These are phyloP conservation scores for Cabera pusaria DNA, from an alignment of 2,888 invertebrate species.

Conservation along the genomic window DNA sequence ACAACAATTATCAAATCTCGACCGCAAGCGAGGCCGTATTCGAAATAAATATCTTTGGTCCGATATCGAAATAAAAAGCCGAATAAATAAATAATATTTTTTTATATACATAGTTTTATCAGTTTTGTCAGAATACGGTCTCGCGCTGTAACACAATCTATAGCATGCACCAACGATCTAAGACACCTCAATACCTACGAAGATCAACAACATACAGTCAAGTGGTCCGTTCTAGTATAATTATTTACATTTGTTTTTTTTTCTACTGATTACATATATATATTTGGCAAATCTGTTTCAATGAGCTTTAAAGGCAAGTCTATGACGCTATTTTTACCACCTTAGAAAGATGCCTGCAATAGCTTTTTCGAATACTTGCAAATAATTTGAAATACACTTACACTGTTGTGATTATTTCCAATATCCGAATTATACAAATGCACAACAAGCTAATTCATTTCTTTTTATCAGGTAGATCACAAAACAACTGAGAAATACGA, in stretches of 20 bases:
- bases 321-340: slow-evolving; percentile 19
- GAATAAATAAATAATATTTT: slow-evolving; percentile 14
- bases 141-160: slow-evolving; percentile 49
- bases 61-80: slow-evolving; percentile 42
- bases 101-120: slow-evolving; percentile 28
- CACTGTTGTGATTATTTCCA: too few species aligned
- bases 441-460: too few species aligned
- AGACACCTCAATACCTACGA: slow-evolving; percentile 73
- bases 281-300: slow-evolving; percentile 73
- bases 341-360: too few species aligned
- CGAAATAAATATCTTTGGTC: slow-evolving; percentile 57
- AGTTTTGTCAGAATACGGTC: slow-evolving; percentile 40
- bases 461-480: too few species aligned
- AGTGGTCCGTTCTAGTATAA: slow-evolving; percentile 67
- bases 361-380: too few species aligned
- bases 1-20: slow-evolving; percentile 62
- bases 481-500: too few species aligned
- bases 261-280: slow-evolving; percentile 73
- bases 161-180: slow-evolving; percentile 77
- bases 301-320: slow-evolving; percentile 46
- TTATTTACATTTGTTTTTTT: slow-evolving; percentile 46
- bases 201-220: slow-evolving; percentile 71
- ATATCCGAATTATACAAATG: too few species aligned
- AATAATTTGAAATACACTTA: too few species aligned
- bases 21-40: slow-evolving; percentile 46